Base-by-base conservation (phyloP, 2,113 vertebrate species). In the Ctenomys sociabilis region DNA sequence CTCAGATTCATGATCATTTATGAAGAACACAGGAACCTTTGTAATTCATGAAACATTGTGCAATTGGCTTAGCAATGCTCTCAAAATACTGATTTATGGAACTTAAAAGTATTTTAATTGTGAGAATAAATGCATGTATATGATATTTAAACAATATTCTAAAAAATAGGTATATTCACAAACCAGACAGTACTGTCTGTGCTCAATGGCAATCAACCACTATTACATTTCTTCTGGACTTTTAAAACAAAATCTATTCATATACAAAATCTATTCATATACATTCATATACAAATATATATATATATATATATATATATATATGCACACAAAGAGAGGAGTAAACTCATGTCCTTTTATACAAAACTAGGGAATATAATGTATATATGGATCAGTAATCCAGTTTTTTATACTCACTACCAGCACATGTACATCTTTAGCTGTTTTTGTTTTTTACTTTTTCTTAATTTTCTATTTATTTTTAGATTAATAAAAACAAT, bases 21-120 rank as follows among this genome's bases (percentile, higher is more conserved):
- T 78, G 19, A 96, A 93, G 35, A 87, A 59, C 37, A 84, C 21
- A 95, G 45, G 93, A 78, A 77, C 3, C 30, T 78, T 68, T 78
- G 52, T 35, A 89, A 37, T 92, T 81, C 82, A 61, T 66, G 35
- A 96, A 94, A 95, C 32, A 87, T 24, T 45, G 54, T 75, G 28
- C 43, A 83, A 16, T 57, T 13, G 35, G 64, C 37, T 95, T 40
- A 43, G 61, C 28, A 21, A 68, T 91, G 91, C 49, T 72, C 82
- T 77, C 85, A 86, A 87, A 90, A 28, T 80, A 12, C 70, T 95
- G 19, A 95, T 70, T 75, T 91, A 88, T 72, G 24, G 59, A 93
- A 93, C 84, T 64, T 81, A 81, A 95, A 96, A n/a, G 16, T 93
- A 92, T 83, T 94, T 97, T 63, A 93, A 94, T n/a, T 96, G 40